Evolutionary conservation across 2,113 vertebrate genomes (phyloP), one percentile per base, ranked within the genome.

Genomic region (Gallinago undulata): DNA sequence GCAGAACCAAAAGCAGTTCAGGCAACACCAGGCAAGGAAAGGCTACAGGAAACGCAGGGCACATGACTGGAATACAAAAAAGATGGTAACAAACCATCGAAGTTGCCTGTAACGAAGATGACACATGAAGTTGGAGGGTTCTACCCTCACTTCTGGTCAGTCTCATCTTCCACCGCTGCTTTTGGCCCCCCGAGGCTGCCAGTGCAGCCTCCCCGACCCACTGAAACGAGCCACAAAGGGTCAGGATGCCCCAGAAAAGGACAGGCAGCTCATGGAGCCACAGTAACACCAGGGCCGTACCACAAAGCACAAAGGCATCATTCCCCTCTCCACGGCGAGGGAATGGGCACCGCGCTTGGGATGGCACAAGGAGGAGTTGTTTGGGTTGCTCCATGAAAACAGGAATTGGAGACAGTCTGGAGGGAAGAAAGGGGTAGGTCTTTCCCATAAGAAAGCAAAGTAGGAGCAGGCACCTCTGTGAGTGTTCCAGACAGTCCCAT

Each of bases 161-260:
- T 25, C 56, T 27, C 19, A 4, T 30, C 21, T 31, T 8, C 79
- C 24, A 19, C 45, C 33, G 33, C 27, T 10, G 18, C 28, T 91
- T 33, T 21, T 31, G 17, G 50, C 21, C 8, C 21, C 1, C 0
- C 2, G 41, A 57, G 43, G 57, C 53, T 7, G 53, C 3, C 0
- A 45, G 33, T 2, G 0, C 39, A 30, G 62, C 33, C 28, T 37
- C 67, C 35, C 23, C 4, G 0, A 13, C 31, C 62, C n/a, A 9
- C 51, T 2, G 27, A 53, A 66, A 27, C 0, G 22, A 67, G 30
- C 47, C 37, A 10, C 37, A 3, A 4, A 11, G 51, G 67, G 91
- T 22, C 70, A 33, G 23, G 6, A 1, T 1, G 14, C 51, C 2
- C 2, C 51, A 41, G 30, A 21, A 55, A 73, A n/a, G 1, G 0